Base-by-base conservation (phyloP, 2,888 invertebrate genomes). In the Steinernema carpocapsae region DNA sequence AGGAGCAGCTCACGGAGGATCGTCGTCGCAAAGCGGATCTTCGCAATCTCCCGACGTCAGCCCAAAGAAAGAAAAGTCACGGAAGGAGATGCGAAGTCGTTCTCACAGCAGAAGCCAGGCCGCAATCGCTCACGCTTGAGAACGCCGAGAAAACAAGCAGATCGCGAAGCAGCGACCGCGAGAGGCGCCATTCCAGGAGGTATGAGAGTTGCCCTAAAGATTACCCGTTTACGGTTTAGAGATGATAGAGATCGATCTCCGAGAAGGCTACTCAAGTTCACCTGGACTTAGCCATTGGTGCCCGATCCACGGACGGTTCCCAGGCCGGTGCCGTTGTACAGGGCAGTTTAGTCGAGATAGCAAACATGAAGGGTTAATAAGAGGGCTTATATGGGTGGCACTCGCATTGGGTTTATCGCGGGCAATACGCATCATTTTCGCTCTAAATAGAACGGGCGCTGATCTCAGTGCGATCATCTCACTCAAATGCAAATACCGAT, bases 291-390 rank as follows among this genome's bases (percentile, higher is more conserved):
- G 29, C 99, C 99, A 90, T 97, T 99, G 1, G 99, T 99, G 72
- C 99, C 99, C 73, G 97, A 95, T 72, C 99, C 99, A 87, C 99
- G 91, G 37, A 97, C 93, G 77, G 99, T 99, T 84, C 92, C 91
- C 82, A 99, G 91, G 77, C 99, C 99, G 87, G 99, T 97, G 73
- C 99, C 99, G 91, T 99, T 99, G 89, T 99, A 99, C 99, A 99
- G 99, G 48, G n/a, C 19, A 19, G 19, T 48, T 48, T 48, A 48
- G n/a, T n/a, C n/a, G n/a, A n/a, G n/a, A n/a, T n/a, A n/a, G n/a
- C n/a, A n/a, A n/a, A n/a, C n/a, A n/a, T n/a, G n/a, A n/a, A n/a
- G n/a, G n/a, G n/a, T n/a, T n/a, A n/a, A n/a, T n/a, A n/a, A n/a
- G n/a, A n/a, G n/a, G n/a, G n/a, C n/a, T n/a, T n/a, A n/a, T n/a